A percentile compares a stretch with the other conserved stretches of the same genome.
Evolutionary conservation across 2,113 vertebrate species (phyloP).

Genomic region (Thomomys bottae): DNA sequence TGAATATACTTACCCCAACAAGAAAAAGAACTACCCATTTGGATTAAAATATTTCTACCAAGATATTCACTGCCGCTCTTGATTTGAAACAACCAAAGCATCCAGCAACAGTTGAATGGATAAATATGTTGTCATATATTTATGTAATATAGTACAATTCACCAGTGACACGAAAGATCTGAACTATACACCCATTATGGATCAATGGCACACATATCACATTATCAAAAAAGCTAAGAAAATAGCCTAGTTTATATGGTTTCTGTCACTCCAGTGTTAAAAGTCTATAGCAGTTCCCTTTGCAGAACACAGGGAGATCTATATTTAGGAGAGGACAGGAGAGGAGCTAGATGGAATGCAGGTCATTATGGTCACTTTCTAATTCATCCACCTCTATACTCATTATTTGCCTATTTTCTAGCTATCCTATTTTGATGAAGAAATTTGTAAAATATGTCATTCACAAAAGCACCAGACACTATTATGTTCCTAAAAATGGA

Average conservation of each 20-base stretch:
- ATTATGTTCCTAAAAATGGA: neutral
- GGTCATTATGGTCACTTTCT: neutral
- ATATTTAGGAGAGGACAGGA: neutral
- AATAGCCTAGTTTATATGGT: neutral
- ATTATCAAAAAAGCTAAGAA: neutral
- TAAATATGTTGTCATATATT: neutral
- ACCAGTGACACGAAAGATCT: neutral
- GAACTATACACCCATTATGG: neutral
- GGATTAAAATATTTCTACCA: slow-evolving; percentile 8
- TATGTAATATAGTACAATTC: neutral
- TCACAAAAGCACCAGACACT: neutral
- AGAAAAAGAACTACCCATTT: neutral
- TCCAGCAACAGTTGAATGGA: neutral
- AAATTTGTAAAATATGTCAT: slow-evolving; percentile 11
- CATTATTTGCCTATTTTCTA: neutral
- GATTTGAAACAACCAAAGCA: neutral
- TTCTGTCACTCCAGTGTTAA: neutral
- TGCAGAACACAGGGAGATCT: neutral
- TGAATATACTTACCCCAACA: neutral
- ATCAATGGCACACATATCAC: neutral
- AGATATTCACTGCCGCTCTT: neutral
- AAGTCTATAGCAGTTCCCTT: neutral
- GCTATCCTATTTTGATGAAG: neutral
- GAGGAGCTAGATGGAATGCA: neutral
- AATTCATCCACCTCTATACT: neutral